These are phyloP conservation scores for Melanerpes formicivorus DNA, from an alignment of 2,113 vertebrate species.

Conservation along the genomic window DNA sequence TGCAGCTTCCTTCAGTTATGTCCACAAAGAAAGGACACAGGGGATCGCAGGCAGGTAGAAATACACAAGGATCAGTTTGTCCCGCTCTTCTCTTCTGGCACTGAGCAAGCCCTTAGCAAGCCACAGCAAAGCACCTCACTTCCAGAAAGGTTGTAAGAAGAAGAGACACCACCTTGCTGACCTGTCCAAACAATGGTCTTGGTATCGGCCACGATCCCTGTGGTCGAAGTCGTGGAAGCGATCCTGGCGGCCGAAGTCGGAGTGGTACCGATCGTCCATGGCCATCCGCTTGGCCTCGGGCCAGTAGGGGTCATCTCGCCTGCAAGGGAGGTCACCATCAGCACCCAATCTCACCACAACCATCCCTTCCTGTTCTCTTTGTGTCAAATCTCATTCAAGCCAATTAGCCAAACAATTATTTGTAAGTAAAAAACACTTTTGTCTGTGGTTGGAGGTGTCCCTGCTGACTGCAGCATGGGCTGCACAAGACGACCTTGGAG, in stretches of 20 bases:
- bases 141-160: neutral
- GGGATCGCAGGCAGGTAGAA: rapidly evolving
- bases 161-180: neutral
- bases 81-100: neutral
- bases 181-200: constrained; percentile 86
- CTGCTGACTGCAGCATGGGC: too few relatives aligned
- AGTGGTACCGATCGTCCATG: constrained; percentile 86
- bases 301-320: constrained; percentile 89
- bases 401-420: neutral
- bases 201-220: constrained; percentile 88
- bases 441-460: neutral
- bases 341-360: rapidly evolving
- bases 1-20: rapidly evolving
- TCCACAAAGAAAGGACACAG: rapidly evolving
- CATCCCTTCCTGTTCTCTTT: neutral
- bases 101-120: neutral
- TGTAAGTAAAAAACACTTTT: neutral
- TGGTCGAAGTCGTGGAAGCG: constrained; percentile 93
- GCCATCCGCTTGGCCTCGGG: constrained; percentile 84
- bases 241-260: constrained; percentile 85
- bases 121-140: neutral
- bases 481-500: too few relatives aligned
- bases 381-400: neutral
- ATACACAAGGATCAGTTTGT: rapidly evolving
- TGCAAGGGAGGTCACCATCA: neutral